Base-by-base conservation (phyloP, 2,888 invertebrate genomes). In the Drosophila nigricruria region DNA sequence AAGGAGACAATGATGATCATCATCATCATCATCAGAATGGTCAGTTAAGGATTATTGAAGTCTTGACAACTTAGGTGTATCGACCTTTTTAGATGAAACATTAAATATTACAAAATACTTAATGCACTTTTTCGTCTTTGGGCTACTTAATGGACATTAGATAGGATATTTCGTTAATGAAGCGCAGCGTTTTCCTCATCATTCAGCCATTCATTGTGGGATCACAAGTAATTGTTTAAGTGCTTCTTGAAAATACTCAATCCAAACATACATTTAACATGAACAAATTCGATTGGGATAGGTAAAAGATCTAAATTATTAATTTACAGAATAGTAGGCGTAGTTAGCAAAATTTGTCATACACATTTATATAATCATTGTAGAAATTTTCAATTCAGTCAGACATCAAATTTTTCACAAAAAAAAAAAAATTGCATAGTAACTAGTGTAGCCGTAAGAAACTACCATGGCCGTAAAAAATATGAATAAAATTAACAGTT, bases 91-190 rank as follows among this genome's bases (percentile, higher is more conserved):
- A 14, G 40, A 23, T 47, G 16, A 66, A 43, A 43, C 70, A 74
- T 75, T 80, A 75, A 80, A 72, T 80, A 74, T 77, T 80, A 75
- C 67, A 62, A 68, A 74, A 80, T 61, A 70, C 66, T 59, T 75
- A 77, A 80, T 69, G 70, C 63, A 53, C 42, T 70, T 77, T 54
- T 8, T 47, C 27, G 23, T 66, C 49, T 16, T n/a, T 23, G 64
- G 61, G 18, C 25, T 57, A 42, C 60, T 70, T 73, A 79, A 70
- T 45, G 32, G 38, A 61, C 68, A 73, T 71, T 77, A 61, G 20
- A 40, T 20, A 30, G 47, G 42, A 68, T 50, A 40, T 61, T 60
- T 45, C 16, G 47, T 42, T 70, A 79, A 79, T 71, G 71, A 67
- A 63, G 38, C 73, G 57, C 69, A 73, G 59, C 79, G 56, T 45